Evolutionary conservation across 2,797 vertebrate species (phyloP).

Genomic region (Miopithecus talapoin): DNA sequence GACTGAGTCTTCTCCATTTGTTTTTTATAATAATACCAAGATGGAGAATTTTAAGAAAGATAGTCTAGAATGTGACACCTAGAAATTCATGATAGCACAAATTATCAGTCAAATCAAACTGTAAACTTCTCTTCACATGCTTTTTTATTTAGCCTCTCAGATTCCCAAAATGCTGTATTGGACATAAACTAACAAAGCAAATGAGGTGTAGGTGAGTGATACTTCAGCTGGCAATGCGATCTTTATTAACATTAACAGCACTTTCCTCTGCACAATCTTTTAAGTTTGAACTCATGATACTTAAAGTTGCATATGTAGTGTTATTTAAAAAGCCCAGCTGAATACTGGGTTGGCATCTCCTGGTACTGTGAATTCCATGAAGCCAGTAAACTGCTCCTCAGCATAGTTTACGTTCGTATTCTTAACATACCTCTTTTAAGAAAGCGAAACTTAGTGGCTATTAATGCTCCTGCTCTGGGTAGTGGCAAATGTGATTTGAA

Average conservation of each 20-base stretch:
- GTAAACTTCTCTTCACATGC: neutral
- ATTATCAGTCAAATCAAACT: neutral
- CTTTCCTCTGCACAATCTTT: neutral
- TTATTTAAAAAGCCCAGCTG: neutral
- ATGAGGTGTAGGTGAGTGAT: neutral
- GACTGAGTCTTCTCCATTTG: neutral
- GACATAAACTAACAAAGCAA: neutral
- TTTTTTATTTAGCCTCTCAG: neutral
- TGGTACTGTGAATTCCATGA: neutral
- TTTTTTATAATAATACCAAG: neutral
- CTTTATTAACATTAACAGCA: neutral
- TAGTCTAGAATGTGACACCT: neutral
- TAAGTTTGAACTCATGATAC: neutral
- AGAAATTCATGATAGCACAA: neutral
- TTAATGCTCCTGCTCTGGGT: neutral
- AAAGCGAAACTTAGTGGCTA: neutral
- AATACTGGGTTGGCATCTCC: neutral
- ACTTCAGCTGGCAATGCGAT: neutral
- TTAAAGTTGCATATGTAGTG: neutral
- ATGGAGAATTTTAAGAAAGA: neutral
- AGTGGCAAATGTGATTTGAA: neutral
- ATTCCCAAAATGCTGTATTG: neutral
- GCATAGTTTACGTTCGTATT: neutral
- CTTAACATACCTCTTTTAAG: neutral
- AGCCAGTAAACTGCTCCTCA: neutral